A percentile compares a stretch with the other conserved stretches of the same genome.
Conservation (phyloP, 2,888 invertebrate species). For the Tenthredo scrophulariae region DNA sequence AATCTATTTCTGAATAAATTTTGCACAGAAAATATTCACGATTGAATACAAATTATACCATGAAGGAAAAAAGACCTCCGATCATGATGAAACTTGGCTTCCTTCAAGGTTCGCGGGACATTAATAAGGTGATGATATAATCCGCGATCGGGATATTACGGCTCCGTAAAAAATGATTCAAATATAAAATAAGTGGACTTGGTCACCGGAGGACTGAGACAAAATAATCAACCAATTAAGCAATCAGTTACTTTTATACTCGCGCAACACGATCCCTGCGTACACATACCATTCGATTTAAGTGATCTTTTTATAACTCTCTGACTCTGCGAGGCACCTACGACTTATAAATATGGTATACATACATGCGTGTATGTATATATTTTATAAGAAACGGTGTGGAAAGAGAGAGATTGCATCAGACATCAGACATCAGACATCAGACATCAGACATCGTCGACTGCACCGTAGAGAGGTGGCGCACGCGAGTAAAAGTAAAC, state of each 20-base stretch:
- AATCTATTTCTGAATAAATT: too few relatives aligned
- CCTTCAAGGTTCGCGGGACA: too few relatives aligned
- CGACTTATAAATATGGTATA: background rate
- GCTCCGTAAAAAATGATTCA: background rate
- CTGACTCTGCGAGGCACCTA: background rate
- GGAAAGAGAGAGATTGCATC: conserved; percentile 53
- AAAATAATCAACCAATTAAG: conserved; percentile 43
- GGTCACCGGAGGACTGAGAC: background rate
- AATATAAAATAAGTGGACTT: background rate
- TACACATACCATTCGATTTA: conserved; percentile 22
- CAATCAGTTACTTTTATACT: conserved; percentile 41
- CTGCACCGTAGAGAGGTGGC: background rate
- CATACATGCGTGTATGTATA: background rate
- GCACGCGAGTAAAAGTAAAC: conserved; percentile 32
- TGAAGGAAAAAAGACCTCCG: too few relatives aligned
- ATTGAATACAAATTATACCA: too few relatives aligned
- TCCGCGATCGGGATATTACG: too few relatives aligned
- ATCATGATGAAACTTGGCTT: too few relatives aligned
- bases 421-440: conserved; percentile 21
- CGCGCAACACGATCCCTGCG: conserved; percentile 34
- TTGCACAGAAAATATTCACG: too few relatives aligned
- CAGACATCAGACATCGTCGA: conserved; percentile 44
- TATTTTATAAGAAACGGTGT: conserved; percentile 46
- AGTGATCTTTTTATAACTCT: conserved; percentile 25
- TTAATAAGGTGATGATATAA: too few relatives aligned